A percentile compares a stretch with the other conserved stretches of the same genome.
Conservation (phyloP, 2,888 invertebrate genomes). For the Tachina grossa region DNA sequence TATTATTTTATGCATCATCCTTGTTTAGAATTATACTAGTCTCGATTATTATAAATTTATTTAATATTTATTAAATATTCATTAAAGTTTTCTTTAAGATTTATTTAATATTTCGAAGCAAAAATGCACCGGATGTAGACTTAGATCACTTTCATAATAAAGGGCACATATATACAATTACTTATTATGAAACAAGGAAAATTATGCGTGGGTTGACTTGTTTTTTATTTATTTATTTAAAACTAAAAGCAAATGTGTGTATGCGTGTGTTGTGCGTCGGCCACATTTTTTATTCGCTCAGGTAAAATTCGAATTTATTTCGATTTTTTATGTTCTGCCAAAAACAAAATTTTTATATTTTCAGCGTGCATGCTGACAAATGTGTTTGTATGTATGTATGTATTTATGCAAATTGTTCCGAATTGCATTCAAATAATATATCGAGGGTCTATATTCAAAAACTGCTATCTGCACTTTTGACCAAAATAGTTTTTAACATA, state of each 20-base stretch:
- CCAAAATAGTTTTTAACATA: too few species aligned
- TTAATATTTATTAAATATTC: too few species aligned
- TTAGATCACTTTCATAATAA: too few species aligned
- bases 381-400: neutral
- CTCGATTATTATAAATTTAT: too few species aligned
- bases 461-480: too few species aligned
- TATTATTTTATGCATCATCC: too few species aligned
- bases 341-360: slow-evolving; percentile 33
- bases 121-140: too few species aligned
- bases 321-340: slow-evolving; percentile 7
- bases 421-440: too few species aligned
- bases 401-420: neutral
- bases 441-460: too few species aligned
- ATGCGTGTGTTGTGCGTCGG: slow-evolving; percentile 1
- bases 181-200: slow-evolving; percentile 66
- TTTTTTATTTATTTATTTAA: neutral
- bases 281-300: slow-evolving; percentile 32
- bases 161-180: slow-evolving; percentile 36
- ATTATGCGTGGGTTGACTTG: slow-evolving; percentile 67
- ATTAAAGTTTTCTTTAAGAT: too few species aligned
- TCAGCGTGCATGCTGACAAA: neutral
- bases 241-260: neutral
- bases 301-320: slow-evolving; percentile 57
- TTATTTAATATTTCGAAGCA: too few species aligned
- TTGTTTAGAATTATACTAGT: too few species aligned